These are phyloP conservation scores for Amniataba percoides DNA, from an alignment of 2,797 vertebrate species.

Conservation along the genomic window DNA sequence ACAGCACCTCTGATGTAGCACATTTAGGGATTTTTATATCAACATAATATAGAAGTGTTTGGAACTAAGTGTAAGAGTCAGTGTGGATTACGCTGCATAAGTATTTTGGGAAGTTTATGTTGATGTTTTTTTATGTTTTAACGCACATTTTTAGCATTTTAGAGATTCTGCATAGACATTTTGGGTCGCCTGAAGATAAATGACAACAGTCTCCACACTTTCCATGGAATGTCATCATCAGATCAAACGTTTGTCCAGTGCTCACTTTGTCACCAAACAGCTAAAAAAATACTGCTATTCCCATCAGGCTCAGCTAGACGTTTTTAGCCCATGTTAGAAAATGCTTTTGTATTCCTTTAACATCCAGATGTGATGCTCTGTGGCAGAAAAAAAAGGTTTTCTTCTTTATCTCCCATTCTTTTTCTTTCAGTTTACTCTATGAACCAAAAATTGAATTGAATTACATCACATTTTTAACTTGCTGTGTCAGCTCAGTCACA, in stretches of 20 bases:
- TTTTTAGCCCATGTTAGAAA: no score
- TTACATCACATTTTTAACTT: background rate
- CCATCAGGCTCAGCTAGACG: background rate
- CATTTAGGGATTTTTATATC: background rate
- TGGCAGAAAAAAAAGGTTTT: background rate
- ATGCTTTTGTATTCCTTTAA: background rate
- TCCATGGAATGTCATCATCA: background rate
- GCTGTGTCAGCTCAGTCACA: constrained; percentile 16
- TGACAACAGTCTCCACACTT: background rate
- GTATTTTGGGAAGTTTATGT: background rate
- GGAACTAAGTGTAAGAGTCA: background rate
- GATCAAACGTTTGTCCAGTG: background rate
- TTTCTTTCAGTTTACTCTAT: background rate
- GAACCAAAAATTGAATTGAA: constrained; percentile 18
- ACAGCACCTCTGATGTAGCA: background rate
- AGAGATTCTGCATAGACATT: background rate
- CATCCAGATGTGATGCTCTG: background rate
- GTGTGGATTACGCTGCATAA: background rate
- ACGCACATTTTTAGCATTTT: background rate
- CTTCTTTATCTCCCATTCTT: background rate
- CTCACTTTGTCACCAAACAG: background rate
- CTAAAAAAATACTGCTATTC: background rate
- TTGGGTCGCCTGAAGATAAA: background rate
- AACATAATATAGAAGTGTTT: background rate
- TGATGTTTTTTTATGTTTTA: background rate